Base-by-base conservation (phyloP, 2,888 invertebrate species). In the Amphipyra berbera region DNA sequence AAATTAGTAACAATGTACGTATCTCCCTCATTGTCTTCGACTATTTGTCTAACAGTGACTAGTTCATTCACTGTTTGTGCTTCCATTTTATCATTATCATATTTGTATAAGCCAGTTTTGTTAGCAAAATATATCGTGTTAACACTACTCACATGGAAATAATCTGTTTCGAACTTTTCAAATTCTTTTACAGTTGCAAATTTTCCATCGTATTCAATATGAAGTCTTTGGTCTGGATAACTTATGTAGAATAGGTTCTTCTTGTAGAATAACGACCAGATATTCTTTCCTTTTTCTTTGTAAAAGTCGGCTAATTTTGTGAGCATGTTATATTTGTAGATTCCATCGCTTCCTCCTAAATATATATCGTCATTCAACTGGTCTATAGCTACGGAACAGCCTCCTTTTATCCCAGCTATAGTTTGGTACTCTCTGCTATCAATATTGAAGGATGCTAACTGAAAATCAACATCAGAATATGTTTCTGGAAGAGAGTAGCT, bases 291-390 rank as follows among this genome's bases (percentile, higher is more conserved):
- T 54, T 84, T 85, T 66, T 90, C 88, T 68, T 82, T 88, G 53
- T 89, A 91, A 27, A 78, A 82, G 59, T 91, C 89, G 0, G 90
- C 89, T 65, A 89, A 49, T 74, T 83, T 87, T 0, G 90, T 91
- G 0, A 82, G 50, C 84, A 88, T 81, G 27, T 91, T 90, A 9
- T 85, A 91, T 81, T 87, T 91, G 58, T 88, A 92, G 9, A 92
- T 92, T 0, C 92, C 92, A 13, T 91, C 88, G 15, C 82, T 88
- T 0, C 92, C 91, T n/a, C 92, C 92, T 6, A 92, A 68, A 37
- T 84, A 92, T 35, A 92, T 82, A 0, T 86, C 86, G 33, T 90
- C 90, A 13, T 86, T 86, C 0, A 46, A 42, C 42, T 87, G 84
- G 27, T 92, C 91, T 63, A 92, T 86, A 0, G 91, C 87, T 1